Conservation (phyloP, 1,140 invertebrate genomes). For the Drosophila tsacasi region DNA sequence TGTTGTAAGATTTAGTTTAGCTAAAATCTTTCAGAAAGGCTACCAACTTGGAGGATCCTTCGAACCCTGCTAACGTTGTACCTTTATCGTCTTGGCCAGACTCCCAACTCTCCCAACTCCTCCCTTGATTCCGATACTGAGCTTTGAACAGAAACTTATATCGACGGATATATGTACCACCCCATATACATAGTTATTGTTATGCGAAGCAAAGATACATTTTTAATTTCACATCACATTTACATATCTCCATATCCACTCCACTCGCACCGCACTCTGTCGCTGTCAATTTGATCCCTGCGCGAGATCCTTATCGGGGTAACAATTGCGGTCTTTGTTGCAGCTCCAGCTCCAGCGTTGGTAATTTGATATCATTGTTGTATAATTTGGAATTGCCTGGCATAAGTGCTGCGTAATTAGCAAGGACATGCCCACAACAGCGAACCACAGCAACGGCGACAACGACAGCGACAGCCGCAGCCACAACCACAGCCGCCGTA, state of each 20-base stretch:
- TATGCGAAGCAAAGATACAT: slow-evolving; percentile 25
- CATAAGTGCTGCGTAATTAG: slow-evolving; percentile 84
- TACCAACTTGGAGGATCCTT: too few species aligned
- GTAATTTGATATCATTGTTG: slow-evolving; percentile 84
- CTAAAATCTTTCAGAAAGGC: too few species aligned
- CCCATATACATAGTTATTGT: slow-evolving; percentile 1
- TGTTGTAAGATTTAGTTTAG: background rate
- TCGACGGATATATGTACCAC: background rate
- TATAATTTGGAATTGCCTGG: slow-evolving; percentile 82
- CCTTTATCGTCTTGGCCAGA: too few species aligned
- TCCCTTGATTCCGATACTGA: too few species aligned
- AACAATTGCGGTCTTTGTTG: slow-evolving; percentile 74
- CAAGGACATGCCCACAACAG: slow-evolving; percentile 78
- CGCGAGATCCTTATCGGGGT: slow-evolving; percentile 62
- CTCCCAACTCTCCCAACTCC: too few species aligned
- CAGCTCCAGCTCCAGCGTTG: slow-evolving; percentile 21
- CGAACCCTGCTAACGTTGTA: too few species aligned
- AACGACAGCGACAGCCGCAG: background rate
- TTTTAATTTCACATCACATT: slow-evolving; percentile 67
- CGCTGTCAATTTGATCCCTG: slow-evolving; percentile 13
- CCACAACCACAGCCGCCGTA: slow-evolving; percentile 3
- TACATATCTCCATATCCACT: slow-evolving; percentile 71
- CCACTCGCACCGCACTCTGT: slow-evolving; percentile 9
- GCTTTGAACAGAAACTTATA: background rate
- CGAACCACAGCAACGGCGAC: slow-evolving; percentile 9